Conservation (phyloP, 2,888 invertebrate species). For the Myopa testacea region DNA sequence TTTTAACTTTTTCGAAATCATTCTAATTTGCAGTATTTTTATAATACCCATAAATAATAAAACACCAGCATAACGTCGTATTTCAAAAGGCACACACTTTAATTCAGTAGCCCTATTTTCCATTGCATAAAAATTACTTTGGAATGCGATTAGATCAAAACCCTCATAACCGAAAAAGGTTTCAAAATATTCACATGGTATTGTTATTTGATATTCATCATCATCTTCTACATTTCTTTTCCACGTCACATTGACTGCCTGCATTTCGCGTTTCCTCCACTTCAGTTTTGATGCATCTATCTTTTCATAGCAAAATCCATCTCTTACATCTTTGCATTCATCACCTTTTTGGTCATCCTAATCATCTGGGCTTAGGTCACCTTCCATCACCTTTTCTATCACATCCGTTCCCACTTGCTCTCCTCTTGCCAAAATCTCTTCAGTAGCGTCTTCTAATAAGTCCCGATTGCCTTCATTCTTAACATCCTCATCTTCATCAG, state of each 20-base stretch:
- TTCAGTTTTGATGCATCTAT: too few species aligned
- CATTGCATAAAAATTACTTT: slow-evolving; percentile 40
- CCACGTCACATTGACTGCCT: too few species aligned
- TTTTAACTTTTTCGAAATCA: slow-evolving; percentile 39
- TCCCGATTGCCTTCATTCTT: slow-evolving; percentile 6
- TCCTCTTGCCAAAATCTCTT: not conserved
- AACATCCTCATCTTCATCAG: slow-evolving; percentile 11
- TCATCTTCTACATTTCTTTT: too few species aligned
- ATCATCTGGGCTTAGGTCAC: too few species aligned
- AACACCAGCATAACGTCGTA: slow-evolving; percentile 36
- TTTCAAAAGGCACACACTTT: slow-evolving; percentile 35
- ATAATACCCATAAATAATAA: slow-evolving; percentile 37
- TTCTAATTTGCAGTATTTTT: slow-evolving; percentile 43
- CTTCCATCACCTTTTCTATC: too few species aligned
- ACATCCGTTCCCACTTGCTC: too few species aligned
- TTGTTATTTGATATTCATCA: too few species aligned
- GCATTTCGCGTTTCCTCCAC: too few species aligned
- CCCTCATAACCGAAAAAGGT: slow-evolving; percentile 32
- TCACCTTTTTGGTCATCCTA: too few species aligned
- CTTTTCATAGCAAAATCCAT: too few species aligned
- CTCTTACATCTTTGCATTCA: too few species aligned
- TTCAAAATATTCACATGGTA: not conserved
- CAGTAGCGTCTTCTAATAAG: not conserved
- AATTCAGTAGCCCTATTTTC: slow-evolving; percentile 35
- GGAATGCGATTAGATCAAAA: slow-evolving; percentile 39